Evolutionary conservation across 2,888 invertebrate genomes (phyloP).

Genomic region (Rhingia campestris): DNA sequence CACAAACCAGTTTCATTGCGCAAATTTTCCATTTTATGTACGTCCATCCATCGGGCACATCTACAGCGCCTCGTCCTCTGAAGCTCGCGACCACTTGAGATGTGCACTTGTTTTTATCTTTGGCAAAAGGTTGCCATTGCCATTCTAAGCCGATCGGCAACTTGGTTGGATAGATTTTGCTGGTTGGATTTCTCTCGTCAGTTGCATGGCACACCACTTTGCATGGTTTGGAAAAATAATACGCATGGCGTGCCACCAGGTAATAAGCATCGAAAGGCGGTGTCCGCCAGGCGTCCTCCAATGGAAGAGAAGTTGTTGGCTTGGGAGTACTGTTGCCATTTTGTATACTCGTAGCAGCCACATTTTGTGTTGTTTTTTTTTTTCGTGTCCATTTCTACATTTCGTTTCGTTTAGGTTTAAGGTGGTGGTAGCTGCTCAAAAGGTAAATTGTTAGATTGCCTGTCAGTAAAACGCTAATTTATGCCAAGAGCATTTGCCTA

Average conservation of each 20-base stretch:
- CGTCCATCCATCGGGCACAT: neutral
- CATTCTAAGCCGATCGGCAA: slow-evolving; percentile 64
- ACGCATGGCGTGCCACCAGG: slow-evolving; percentile 74
- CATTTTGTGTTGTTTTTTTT: slow-evolving; percentile 9
- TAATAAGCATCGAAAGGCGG: slow-evolving; percentile 74
- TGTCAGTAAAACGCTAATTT: slow-evolving; percentile 74
- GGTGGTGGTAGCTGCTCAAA: slow-evolving; percentile 68
- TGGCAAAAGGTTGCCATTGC: slow-evolving; percentile 70
- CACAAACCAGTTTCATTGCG: slow-evolving; percentile 57
- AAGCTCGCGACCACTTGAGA: slow-evolving; percentile 57
- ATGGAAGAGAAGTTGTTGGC: slow-evolving; percentile 72
- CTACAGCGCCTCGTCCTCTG: slow-evolving; percentile 34
- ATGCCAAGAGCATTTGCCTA: slow-evolving; percentile 67
- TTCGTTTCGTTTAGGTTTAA: slow-evolving; percentile 69
- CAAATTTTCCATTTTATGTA: slow-evolving; percentile 57
- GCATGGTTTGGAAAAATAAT: slow-evolving; percentile 72
- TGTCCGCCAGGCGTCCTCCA: slow-evolving; percentile 73
- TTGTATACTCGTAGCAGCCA: slow-evolving; percentile 48
- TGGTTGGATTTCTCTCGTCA: slow-evolving; percentile 57
- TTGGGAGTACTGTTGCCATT: slow-evolving; percentile 71
- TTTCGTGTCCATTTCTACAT: slow-evolving; percentile 66
- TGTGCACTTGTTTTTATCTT: slow-evolving; percentile 74
- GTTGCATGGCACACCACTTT: slow-evolving; percentile 68
- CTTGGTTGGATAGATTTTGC: slow-evolving; percentile 66
- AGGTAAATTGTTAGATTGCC: slow-evolving; percentile 74